Evolutionary conservation across 2,113 vertebrate genomes (phyloP), one percentile per base, ranked within the genome.

Genomic region (Cynocephalus volans): DNA sequence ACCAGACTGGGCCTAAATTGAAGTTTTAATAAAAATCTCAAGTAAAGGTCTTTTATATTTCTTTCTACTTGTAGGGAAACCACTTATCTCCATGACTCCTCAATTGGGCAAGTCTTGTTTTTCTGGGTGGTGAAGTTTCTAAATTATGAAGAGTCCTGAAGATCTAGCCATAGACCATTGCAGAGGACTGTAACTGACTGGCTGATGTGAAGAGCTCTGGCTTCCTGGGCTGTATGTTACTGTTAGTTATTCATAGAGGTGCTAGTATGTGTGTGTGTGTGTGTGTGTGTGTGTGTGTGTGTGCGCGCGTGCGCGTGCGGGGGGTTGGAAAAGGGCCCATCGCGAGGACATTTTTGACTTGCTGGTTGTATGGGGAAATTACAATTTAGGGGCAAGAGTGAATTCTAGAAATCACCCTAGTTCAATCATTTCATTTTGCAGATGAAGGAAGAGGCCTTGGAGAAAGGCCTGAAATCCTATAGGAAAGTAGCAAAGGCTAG

Each of bases 101-200:
- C 60, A 70, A 4, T 50, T 33, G n/a, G 54, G 4, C 48, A 75
- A 87, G 45, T 64, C 60, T 48, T 69, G 4, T 60, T 82, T 90
- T 67, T 88, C 75, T 67, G 70, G 48, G 41, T 50, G 86, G n/a
- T 70, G 15, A 86, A 73, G n/a, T 81, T 93, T 76, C 65, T 89
- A n/a, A 33, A 67, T 67, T 41, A 2, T n/a, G 28, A 58, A 33
- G 7, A 45, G 50, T 90, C 50, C 80, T 62, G 65, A 86, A 33
- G 62, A 31, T 69, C 67, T 64, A 54, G 69, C 41, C 0, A 0
- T 36, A 15, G 41, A 45, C 52, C 21, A 15, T 13, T 28, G 65
- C 83, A n/a, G 48, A 62, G 24, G n/a, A 17, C 7, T 5, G 28
- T 54, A 6, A 33, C 36, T 8, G 11, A 15, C 60, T 54, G 90